Percentiles rank a stretch among this genome's conserved stretches.
These are phyloP conservation scores for Coturnix japonica DNA, from an alignment of 2,113 vertebrate species.

Conservation along the genomic window DNA sequence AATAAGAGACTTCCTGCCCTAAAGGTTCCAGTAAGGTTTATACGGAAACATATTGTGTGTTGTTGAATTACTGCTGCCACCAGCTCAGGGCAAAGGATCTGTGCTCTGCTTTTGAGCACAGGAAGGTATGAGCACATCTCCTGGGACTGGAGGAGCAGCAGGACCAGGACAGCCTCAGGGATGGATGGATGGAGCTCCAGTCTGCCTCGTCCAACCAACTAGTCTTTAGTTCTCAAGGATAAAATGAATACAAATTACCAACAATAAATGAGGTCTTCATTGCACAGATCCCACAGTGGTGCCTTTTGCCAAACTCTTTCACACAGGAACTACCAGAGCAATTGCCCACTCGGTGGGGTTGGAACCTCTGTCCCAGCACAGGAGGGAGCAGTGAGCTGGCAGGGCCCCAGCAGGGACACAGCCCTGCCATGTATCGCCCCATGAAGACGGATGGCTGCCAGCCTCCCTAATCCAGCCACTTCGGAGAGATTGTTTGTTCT, in stretches of 20 bases:
- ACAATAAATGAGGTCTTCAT: neutral
- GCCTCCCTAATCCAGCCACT: slow-evolving; percentile 70
- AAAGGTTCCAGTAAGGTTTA: neutral
- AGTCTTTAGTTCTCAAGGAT: neutral
- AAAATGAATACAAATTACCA: neutral
- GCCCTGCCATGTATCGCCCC: slow-evolving; percentile 4
- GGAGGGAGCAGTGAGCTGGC: slow-evolving; percentile 5
- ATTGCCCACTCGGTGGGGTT: neutral
- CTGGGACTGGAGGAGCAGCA: neutral
- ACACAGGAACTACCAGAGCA: neutral
- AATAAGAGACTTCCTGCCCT: neutral
- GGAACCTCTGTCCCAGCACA: neutral
- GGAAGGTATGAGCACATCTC: rapidly evolving
- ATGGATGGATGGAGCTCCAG: neutral
- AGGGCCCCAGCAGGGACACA: slow-evolving; percentile 32
- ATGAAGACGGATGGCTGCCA: slow-evolving; percentile 64
- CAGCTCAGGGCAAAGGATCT: neutral
- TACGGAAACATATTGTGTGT: neutral
- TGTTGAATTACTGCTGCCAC: rapidly evolving
- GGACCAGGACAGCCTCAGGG: neutral
- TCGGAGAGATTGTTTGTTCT: slow-evolving; percentile 79
- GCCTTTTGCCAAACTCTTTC: neutral
- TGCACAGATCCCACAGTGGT: rapidly evolving
- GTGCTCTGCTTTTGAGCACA: rapidly evolving
- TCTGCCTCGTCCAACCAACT: neutral